Base-by-base conservation (phyloP, 2,888 invertebrate genomes). In the Acrobasis suavella region DNA sequence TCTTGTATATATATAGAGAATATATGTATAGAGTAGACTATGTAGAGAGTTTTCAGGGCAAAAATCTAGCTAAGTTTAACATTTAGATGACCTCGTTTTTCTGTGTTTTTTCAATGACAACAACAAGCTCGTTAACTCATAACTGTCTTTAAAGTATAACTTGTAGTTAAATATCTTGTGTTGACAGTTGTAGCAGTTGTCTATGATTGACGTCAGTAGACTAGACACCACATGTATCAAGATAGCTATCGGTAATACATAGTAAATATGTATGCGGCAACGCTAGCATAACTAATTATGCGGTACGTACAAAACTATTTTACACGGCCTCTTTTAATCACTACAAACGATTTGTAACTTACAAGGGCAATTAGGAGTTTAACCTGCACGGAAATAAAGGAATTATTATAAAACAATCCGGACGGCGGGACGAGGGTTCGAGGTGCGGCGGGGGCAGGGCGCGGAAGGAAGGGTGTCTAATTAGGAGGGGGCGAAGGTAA, bases 401-500 rank as follows among this genome's bases (percentile, higher is more conserved):
- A 87, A 88, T 89, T 89, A 92, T 92, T 91, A 89, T 89, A 87
- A 91, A 91, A 91, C 91, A 91, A 91, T 91, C 86, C 79, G 76
- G 78, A 75, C 77, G 74, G 79, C 71, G 75, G 77, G 75, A 67
- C 74, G 69, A 72, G 68, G 69, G 70, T 71, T 7, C 8, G 55
- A 39, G 64, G 69, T 71, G 72, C 56, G 69, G 64, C 51, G 65
- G 69, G 70, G 71, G 71, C 68, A 56, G 56, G 69, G 73, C 62
- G 65, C 65, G 73, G 78, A 80, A 80, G 79, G 84, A 81, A 80
- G 86, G 87, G 85, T 81, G 87, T 83, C 87, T 89, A 89, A 91
- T 90, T 90, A 90, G 86, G 82, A 78, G 82, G 88, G 89, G 85
- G 83, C 74, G 85, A 82, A 86, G 86, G 90, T 92, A 92, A 91